Evolutionary conservation across 2,888 invertebrate genomes (phyloP).

Genomic region (Pterostichus madidus): DNA sequence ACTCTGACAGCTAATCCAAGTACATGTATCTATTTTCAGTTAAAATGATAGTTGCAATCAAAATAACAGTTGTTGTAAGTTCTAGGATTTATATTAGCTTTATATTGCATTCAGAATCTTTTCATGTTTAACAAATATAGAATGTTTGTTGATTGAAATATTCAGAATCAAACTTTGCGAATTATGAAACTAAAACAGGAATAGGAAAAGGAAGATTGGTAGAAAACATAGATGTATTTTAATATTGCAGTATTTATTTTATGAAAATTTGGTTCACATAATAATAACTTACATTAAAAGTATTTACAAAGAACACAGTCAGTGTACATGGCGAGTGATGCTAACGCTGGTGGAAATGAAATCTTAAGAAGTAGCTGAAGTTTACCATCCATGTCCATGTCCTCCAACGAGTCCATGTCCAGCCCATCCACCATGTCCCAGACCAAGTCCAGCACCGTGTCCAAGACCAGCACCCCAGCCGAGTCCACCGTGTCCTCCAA

Average conservation of each 20-base stretch:
- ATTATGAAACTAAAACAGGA: neutral
- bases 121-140: neutral
- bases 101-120: neutral
- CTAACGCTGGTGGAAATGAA: too few species aligned
- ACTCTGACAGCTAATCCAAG: too few species aligned
- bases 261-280: neutral
- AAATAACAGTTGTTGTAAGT: neutral
- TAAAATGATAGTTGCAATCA: too few species aligned
- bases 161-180: neutral
- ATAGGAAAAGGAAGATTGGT: neutral
- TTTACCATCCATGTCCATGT: constrained; percentile 42
- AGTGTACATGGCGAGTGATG: neutral
- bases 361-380: neutral
- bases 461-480: constrained; percentile 56
- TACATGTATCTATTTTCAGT: too few species aligned
- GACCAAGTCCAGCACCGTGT: constrained; percentile 35
- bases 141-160: neutral
- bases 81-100: neutral
- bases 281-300: constrained; percentile 12
- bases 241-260: neutral
- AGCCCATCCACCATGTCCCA: constrained; percentile 49
- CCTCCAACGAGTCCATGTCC: constrained; percentile 57
- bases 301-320: constrained; percentile 31
- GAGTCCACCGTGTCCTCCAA: constrained; percentile 54
- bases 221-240: neutral